Evolutionary conservation across 2,113 vertebrate genomes (phyloP), one percentile per base, ranked within the genome.

Genomic region (Mellivora capensis): DNA sequence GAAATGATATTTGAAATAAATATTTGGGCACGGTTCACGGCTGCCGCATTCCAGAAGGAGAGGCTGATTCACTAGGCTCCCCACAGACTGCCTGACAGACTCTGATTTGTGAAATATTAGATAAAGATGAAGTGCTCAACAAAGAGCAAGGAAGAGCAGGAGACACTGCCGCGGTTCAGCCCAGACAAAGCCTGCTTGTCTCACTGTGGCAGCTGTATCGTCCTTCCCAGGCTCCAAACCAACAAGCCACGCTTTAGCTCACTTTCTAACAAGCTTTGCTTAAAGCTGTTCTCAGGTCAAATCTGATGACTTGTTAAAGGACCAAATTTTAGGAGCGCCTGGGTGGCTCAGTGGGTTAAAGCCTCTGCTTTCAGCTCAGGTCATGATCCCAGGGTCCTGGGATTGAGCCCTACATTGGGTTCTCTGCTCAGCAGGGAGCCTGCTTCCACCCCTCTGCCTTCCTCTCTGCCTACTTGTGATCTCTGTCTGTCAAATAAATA

Each of bases 61-160:
- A 74, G 61, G 62, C 74, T 90, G 82, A 89, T 88, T 95, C 27
- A n/a, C 67, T 62, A 1, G 76, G 57, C 85, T 93, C 42, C 34
- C 82, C 54, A 42, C 61, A 92, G 89, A 74, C 74, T 90, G 74
- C 49, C 93, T 86, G 47, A 94, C 88, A 97, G 97, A 89, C 85
- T 69, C 61, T 1, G 4, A 96, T 52, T 97, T 98, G 97, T 98
- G 97, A 82, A 52, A 7, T 0, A 31, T 47, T 23, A 80, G 94
- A 94, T 27, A 59, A 62, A 98, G 88, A 91, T 77, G 80, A 95
- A 96, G 97, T 89, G 85, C 91, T 95, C 87, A 98, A 93, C 47
- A 87, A 85, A 88, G 84, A 95, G 88, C 80, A 93, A 84, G 86
- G 85, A 97, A 94, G 97, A 88, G 57, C 96, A 27, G 0, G 23